Evolutionary conservation across 2,113 vertebrate species (phyloP).

Genomic region (Oreochromis tanganicae): DNA sequence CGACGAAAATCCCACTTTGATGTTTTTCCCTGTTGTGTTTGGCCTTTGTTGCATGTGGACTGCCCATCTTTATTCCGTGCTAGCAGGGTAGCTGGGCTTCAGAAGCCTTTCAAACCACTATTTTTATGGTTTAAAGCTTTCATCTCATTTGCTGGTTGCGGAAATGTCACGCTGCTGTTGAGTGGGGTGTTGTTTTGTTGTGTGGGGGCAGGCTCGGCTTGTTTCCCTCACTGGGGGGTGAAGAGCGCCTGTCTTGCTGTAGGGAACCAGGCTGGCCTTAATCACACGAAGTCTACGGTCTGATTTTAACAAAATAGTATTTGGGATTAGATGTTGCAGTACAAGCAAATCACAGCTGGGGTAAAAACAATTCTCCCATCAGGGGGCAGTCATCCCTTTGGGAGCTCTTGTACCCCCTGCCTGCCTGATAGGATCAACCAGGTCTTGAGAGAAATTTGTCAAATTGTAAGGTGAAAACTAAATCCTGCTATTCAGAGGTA

Average conservation of each 20-base stretch:
- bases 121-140: slow-evolving; percentile 59
- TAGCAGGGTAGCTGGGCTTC: slow-evolving; percentile 29
- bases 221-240: slow-evolving; percentile 9
- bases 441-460: slow-evolving; percentile 9
- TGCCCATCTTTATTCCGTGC: slow-evolving; percentile 36
- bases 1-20: slow-evolving; percentile 37
- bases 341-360: slow-evolving; percentile 46
- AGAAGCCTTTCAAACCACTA: slow-evolving; percentile 30
- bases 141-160: slow-evolving; percentile 57
- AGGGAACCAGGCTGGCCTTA: slow-evolving; percentile 48
- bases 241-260: slow-evolving; percentile 32
- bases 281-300: slow-evolving; percentile 38
- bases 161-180: slow-evolving; percentile 58
- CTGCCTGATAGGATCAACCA: slow-evolving; percentile 39
- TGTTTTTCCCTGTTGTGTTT: slow-evolving; percentile 34
- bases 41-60: slow-evolving; percentile 45
- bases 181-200: slow-evolving; percentile 54
- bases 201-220: slow-evolving; percentile 23
- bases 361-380: slow-evolving; percentile 55
- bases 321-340: slow-evolving; percentile 50
- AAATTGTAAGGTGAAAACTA: slow-evolving; percentile 10
- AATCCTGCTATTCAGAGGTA: slow-evolving; percentile 11
- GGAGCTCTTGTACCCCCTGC: slow-evolving; percentile 10
- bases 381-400: slow-evolving; percentile 3
- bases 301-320: slow-evolving; percentile 46